phyloP scores from a whole-genome alignment of 2,888 invertebrate genomes.

The Luffia ferchaultella region DNA sequence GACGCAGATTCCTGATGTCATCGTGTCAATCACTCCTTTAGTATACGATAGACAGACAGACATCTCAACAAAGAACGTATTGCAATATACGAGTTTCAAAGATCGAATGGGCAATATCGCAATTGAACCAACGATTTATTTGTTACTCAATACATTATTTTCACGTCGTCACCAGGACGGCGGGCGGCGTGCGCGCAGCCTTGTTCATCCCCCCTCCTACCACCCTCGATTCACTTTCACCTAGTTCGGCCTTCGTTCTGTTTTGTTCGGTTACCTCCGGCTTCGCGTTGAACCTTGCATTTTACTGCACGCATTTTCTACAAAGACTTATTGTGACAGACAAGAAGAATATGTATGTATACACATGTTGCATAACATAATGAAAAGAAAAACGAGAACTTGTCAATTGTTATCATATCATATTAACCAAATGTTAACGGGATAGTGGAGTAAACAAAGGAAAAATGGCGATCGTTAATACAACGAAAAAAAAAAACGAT shows the following conservation, averaged over 20 bases:
- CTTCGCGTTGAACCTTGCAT: constrained; percentile 10
- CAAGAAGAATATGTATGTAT: not conserved
- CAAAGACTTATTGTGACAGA: constrained; percentile 10
- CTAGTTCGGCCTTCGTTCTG: constrained; percentile 26
- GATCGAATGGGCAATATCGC: not conserved
- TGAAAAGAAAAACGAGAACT: too few species aligned
- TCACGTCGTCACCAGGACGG: constrained; percentile 22
- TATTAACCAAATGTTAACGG: too few species aligned
- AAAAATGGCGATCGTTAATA: too few species aligned
- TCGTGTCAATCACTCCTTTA: not conserved
- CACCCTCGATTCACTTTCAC: constrained; percentile 48
- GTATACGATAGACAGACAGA: not conserved
- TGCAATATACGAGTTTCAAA: not conserved
- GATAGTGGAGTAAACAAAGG: too few species aligned
- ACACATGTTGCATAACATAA: too few species aligned
- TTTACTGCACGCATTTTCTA: constrained; percentile 2
- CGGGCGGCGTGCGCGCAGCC: constrained; percentile 52
- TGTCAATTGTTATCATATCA: too few species aligned
- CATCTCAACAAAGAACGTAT: not conserved
- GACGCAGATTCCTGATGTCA: too few species aligned
- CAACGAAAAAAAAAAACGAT: too few species aligned
- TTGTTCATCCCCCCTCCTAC: constrained; percentile 31
- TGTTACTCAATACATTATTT: constrained; percentile 46
- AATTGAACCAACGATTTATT: constrained; percentile 40
- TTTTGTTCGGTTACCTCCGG: constrained; percentile 30